phyloP scores from a whole-genome alignment of 2,888 invertebrate species.

The Lasiommata megera region DNA sequence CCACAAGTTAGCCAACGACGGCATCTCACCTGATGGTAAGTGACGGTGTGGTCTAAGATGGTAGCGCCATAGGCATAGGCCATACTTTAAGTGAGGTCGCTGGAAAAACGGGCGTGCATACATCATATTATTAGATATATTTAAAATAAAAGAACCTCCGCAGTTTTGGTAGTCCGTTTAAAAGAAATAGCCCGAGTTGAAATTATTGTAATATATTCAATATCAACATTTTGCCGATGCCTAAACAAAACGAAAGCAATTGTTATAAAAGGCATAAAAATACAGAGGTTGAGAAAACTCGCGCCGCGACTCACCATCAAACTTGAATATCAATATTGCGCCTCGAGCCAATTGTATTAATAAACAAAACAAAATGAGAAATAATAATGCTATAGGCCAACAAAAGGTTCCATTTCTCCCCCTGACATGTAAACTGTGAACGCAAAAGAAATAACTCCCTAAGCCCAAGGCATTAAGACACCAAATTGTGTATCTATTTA shows the following conservation, averaged over 20 bases:
- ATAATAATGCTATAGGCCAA: conserved; percentile 81
- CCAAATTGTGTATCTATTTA: conserved; percentile 61
- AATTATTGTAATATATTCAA: conserved; percentile 37
- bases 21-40: too few species aligned
- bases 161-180: neutral
- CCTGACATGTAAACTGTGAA: conserved; percentile 61
- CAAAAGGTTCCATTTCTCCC: conserved; percentile 82
- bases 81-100: too few species aligned
- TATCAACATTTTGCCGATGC: conserved; percentile 43
- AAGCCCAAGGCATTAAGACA: conserved; percentile 60
- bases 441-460: conserved; percentile 60
- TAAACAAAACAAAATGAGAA: conserved; percentile 82
- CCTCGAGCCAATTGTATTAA: conserved; percentile 81
- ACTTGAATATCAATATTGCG: conserved; percentile 82
- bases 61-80: too few species aligned
- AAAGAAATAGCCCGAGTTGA: conserved; percentile 18
- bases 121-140: too few species aligned
- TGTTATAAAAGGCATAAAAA: conserved; percentile 74
- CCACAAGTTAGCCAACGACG: too few species aligned
- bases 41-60: too few species aligned
- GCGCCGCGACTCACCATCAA: conserved; percentile 76
- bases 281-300: conserved; percentile 68
- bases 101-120: too few species aligned
- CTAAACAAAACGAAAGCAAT: conserved; percentile 60
- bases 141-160: too few species aligned